Conservation (phyloP, 2,888 invertebrate species). For the Drosophila phalerata region DNA sequence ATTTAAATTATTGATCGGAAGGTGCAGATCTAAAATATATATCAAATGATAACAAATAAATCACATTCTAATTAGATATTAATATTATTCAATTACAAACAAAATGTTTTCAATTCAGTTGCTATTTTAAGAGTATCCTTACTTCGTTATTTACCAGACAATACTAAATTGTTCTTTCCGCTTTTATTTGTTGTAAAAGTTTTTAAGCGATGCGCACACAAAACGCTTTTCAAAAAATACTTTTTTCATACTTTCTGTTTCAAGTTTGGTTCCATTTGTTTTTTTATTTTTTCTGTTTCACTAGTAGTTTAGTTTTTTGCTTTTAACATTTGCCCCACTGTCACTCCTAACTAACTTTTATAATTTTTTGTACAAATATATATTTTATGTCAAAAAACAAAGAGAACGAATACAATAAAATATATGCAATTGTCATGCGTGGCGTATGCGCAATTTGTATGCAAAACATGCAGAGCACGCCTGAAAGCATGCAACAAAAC, state of each 20-base stretch:
- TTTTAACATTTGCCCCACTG: constrained; percentile 14
- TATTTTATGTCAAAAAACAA: neutral
- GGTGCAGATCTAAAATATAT: too few species aligned
- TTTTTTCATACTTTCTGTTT: neutral
- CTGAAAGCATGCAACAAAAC: constrained; percentile 60
- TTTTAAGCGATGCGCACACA: constrained; percentile 19
- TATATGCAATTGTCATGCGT: constrained; percentile 54
- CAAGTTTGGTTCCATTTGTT: constrained; percentile 10
- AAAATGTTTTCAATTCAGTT: neutral
- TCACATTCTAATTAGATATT: too few species aligned
- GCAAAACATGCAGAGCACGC: constrained; percentile 36
- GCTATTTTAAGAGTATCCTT: neutral
- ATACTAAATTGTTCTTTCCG: neutral
- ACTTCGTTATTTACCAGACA: neutral
- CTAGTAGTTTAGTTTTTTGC: constrained; percentile 15
- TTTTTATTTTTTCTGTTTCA: neutral
- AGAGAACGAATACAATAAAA: constrained; percentile 8
- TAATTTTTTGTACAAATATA: constrained; percentile 25
- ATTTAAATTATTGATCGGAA: too few species aligned
- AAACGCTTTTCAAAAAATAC: constrained; percentile 32
- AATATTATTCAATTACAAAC: too few species aligned
- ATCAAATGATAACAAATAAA: too few species aligned
- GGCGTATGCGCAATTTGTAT: constrained; percentile 77
- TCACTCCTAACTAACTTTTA: constrained; percentile 38
- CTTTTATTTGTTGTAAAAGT: constrained; percentile 27